Conservation (phyloP, 2,113 vertebrate species). For the Brevimyrus niger region DNA sequence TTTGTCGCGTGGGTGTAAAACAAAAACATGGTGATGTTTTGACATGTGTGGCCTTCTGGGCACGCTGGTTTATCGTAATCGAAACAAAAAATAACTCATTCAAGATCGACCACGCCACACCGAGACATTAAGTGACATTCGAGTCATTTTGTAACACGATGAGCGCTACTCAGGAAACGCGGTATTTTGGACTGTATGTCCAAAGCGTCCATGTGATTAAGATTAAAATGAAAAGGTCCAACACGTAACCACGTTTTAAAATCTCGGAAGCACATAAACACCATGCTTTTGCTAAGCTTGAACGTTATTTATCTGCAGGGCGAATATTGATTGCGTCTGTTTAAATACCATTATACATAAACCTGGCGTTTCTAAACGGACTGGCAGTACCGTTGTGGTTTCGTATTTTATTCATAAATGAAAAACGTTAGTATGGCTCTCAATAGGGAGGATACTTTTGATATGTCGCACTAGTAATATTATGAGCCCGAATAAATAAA, state of each 20-base stretch:
- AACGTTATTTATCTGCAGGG: not conserved
- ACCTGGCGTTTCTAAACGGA: not conserved
- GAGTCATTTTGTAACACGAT: not conserved
- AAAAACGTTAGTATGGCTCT: not conserved
- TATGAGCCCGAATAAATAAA: not conserved
- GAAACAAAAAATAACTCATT: not conserved
- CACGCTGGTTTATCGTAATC: not conserved
- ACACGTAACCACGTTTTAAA: not conserved
- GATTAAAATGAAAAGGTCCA: not conserved
- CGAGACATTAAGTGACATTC: not conserved
- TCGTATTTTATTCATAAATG: not conserved
- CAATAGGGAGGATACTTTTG: not conserved
- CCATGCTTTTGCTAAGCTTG: not conserved
- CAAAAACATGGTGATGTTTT: not conserved
- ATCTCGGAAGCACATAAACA: not conserved
- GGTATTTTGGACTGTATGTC: not conserved
- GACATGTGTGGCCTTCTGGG: not conserved
- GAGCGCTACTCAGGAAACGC: not conserved
- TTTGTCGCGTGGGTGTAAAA: not conserved
- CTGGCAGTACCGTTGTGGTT: not conserved
- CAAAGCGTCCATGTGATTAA: not conserved
- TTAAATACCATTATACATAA: not conserved
- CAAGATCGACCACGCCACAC: not conserved
- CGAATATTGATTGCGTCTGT: not conserved
- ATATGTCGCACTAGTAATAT: not conserved